Evolutionary conservation across 1,140 invertebrate genomes (phyloP).

Genomic region (Orius insidiosus): DNA sequence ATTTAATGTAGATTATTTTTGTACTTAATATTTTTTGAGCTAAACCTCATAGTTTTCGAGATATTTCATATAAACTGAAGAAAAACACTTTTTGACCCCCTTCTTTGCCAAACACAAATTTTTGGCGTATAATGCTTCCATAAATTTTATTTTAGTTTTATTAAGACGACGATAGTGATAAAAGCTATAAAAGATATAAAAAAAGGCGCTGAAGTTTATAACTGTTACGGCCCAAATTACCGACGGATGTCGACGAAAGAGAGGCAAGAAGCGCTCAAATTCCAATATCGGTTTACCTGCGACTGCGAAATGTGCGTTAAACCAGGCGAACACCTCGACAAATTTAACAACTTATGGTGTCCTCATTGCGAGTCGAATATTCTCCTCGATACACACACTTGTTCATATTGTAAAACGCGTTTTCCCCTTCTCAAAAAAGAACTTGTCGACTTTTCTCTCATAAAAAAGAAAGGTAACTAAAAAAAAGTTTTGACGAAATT

Average conservation of each 20-base stretch:
- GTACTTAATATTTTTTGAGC: no score
- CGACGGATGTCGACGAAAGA: no score
- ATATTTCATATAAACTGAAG: no score
- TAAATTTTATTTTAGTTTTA: slow-evolving; percentile 26
- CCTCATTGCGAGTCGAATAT: background rate
- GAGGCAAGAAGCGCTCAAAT: slow-evolving; percentile 15
- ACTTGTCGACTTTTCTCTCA: background rate
- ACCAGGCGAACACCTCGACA: slow-evolving; percentile 4
- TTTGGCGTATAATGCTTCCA: background rate
- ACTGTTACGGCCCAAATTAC: slow-evolving; percentile 44
- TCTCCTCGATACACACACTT: background rate
- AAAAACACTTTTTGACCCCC: background rate
- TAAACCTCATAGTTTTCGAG: no score
- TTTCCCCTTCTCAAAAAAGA: slow-evolving; percentile 1
- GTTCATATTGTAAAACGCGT: slow-evolving; percentile 6
- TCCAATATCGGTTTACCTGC: slow-evolving; percentile 10
- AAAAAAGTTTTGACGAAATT: no score
- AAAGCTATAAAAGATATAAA: slow-evolving; percentile 34
- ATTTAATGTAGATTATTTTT: no score
- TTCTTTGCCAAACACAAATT: background rate
- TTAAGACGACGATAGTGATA: slow-evolving; percentile 33
- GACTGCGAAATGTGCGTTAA: no score
- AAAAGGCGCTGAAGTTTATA: slow-evolving; percentile 41
- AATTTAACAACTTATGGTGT: background rate
- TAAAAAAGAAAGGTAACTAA: background rate